Conservation (phyloP, 2,113 vertebrate genomes). For the Brachypteracias leptosomus region DNA sequence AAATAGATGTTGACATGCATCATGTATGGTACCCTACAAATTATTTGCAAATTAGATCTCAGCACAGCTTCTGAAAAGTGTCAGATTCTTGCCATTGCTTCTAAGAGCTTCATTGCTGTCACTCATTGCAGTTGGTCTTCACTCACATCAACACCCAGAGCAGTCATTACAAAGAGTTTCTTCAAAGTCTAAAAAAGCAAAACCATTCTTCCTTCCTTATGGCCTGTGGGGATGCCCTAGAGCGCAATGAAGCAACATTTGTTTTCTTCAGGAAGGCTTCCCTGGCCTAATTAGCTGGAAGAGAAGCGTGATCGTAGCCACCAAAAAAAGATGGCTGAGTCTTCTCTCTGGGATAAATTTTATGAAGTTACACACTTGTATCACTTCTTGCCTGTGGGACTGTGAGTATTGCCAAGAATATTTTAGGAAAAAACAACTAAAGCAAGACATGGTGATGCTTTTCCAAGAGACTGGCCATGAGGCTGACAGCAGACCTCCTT, state of each 20-base stretch:
- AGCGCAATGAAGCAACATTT: background rate
- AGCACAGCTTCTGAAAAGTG: background rate
- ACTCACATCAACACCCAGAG: background rate
- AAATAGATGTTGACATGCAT: rapidly evolving
- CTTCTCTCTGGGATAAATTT: background rate
- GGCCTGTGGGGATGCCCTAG: background rate
- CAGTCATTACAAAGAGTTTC: background rate
- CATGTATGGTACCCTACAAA: rapidly evolving
- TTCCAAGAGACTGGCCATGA: background rate
- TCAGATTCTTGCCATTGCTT: background rate
- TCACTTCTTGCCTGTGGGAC: background rate
- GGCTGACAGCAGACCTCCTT: background rate
- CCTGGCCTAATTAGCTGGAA: background rate
- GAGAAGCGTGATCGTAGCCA: background rate
- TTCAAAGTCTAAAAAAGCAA: background rate
- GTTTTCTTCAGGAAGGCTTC: background rate
- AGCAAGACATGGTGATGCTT: slow-evolving; percentile 1
- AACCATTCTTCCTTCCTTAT: background rate
- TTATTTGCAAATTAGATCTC: background rate
- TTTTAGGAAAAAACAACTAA: background rate
- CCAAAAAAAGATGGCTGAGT: background rate
- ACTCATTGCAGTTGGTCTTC: background rate
- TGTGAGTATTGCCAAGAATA: background rate
- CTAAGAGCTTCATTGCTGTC: background rate
- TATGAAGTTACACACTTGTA: background rate